phyloP scores from a whole-genome alignment of 2,888 invertebrate genomes.

The Boloria euphrosyne region DNA sequence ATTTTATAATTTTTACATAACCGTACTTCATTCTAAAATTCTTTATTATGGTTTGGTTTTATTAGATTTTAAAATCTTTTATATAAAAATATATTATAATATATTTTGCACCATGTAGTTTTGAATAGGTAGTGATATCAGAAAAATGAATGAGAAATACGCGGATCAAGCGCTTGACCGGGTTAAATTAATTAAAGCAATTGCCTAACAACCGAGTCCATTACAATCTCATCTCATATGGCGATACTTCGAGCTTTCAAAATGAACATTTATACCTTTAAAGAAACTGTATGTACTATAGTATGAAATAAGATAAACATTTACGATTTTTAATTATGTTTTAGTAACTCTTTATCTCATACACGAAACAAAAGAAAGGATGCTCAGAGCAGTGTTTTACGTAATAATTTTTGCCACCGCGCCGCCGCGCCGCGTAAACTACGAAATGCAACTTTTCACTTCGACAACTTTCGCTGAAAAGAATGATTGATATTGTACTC shows the following conservation, averaged over 20 bases:
- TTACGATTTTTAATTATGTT: background rate
- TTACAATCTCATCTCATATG: constrained; percentile 21
- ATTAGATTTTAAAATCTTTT: no score
- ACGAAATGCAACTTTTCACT: constrained; percentile 44
- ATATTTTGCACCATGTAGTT: no score
- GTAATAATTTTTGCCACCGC: background rate
- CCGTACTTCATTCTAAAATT: background rate
- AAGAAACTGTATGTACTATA: background rate
- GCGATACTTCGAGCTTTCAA: constrained; percentile 4
- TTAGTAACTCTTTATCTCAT: no score
- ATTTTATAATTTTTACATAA: background rate
- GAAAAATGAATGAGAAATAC: constrained; percentile 28
- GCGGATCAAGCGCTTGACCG: constrained; percentile 36
- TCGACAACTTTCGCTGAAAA: constrained; percentile 49
- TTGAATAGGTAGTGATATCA: background rate
- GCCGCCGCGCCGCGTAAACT: no score
- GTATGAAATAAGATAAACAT: background rate
- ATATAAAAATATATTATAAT: no score
- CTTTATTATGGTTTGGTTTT: background rate
- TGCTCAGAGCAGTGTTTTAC: no score
- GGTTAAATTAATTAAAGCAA: constrained; percentile 38
- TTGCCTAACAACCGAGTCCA: constrained; percentile 35
- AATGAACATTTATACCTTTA: background rate
- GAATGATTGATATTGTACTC: constrained; percentile 36
- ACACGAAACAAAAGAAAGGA: no score